Evolutionary conservation across 1,140 invertebrate genomes (phyloP).

Genomic region (Drosophila azteca): DNA sequence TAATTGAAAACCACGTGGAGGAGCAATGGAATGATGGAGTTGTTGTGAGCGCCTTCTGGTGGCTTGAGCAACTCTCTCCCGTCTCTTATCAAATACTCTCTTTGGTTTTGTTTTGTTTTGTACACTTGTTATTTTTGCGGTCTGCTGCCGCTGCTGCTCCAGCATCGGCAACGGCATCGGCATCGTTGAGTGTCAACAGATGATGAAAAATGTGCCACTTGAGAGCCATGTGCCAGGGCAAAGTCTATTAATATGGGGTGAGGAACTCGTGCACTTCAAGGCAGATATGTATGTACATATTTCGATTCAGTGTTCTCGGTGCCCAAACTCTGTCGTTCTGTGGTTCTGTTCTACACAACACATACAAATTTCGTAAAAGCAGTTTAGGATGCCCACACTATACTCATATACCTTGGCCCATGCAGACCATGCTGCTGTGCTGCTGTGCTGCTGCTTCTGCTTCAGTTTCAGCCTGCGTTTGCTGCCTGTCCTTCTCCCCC

Average conservation of each 20-base stretch:
- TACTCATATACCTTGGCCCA: not conserved
- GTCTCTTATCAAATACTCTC: not conserved
- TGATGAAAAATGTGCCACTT: slow-evolving; percentile 80
- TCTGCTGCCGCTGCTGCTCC: slow-evolving; percentile 31
- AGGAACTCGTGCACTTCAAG: no score
- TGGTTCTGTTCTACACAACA: no score
- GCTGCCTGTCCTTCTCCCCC: no score
- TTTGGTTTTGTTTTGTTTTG: slow-evolving; percentile 28
- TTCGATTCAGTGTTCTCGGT: no score
- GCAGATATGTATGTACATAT: no score
- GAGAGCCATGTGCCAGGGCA: slow-evolving; percentile 29
- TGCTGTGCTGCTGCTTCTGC: not conserved
- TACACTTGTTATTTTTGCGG: slow-evolving; percentile 27
- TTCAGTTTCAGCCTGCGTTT: no score
- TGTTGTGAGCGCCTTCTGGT: not conserved
- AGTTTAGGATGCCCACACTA: no score
- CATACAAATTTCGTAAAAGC: no score
- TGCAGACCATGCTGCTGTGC: no score
- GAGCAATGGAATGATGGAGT: slow-evolving; percentile 19
- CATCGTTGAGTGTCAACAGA: slow-evolving; percentile 62
- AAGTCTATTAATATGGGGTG: no score
- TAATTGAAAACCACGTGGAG: slow-evolving; percentile 76
- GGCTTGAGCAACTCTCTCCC: not conserved
- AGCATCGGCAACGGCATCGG: no score
- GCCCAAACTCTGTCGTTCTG: slow-evolving; percentile 5